phyloP scores from a whole-genome alignment of 2,888 invertebrate genomes.

The Argyra leucocephala region DNA sequence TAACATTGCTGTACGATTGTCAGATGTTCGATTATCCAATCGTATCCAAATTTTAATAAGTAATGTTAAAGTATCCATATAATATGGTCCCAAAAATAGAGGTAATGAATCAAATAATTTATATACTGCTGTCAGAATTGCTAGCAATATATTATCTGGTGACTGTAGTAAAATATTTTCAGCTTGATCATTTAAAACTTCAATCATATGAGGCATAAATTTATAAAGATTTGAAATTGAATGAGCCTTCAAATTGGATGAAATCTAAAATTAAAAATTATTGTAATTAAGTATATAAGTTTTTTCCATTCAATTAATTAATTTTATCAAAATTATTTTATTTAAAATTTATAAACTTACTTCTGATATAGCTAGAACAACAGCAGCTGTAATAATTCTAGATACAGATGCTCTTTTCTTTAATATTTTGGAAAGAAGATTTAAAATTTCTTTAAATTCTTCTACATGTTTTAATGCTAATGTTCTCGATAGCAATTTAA shows the following conservation, averaged over 20 bases:
- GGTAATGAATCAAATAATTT: conserved; percentile 75
- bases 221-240: conserved; percentile 64
- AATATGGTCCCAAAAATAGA: conserved; percentile 75
- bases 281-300: neutral
- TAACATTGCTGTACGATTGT: conserved; percentile 48
- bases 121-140: conserved; percentile 62
- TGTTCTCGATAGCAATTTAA: conserved; percentile 71
- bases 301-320: neutral
- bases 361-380: conserved; percentile 69
- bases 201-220: conserved; percentile 68
- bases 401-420: conserved; percentile 33
- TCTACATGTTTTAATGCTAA: conserved; percentile 58
- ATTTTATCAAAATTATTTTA: neutral
- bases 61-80: conserved; percentile 60
- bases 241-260: conserved; percentile 63
- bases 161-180: conserved; percentile 33
- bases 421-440: conserved; percentile 50
- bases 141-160: conserved; percentile 35
- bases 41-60: conserved; percentile 51
- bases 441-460: conserved; percentile 61
- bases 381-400: conserved; percentile 54
- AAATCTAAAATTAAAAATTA: conserved; percentile 44
- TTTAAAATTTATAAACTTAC: neutral
- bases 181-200: conserved; percentile 58
- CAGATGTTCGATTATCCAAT: conserved; percentile 34